Evolutionary conservation across 1,140 invertebrate genomes (phyloP), one percentile per base, ranked within the genome.

Genomic region (Caerostris extrusa): DNA sequence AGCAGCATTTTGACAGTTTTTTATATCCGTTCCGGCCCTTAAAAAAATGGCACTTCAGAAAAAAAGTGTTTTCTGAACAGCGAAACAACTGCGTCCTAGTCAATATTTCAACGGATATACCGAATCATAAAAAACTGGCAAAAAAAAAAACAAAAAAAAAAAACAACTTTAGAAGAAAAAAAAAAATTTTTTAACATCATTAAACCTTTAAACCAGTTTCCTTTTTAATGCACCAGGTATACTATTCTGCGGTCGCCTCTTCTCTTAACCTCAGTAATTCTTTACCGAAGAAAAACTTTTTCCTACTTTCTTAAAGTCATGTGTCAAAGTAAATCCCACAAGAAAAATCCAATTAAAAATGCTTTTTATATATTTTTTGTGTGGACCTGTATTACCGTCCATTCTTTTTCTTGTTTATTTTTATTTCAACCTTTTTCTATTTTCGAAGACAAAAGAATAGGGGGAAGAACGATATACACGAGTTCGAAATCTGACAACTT

Each of bases 321-420:
- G 88, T 90, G 64, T 89, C 87, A 89, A 90, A 90, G n/a, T 90
- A 90, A 90, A 90, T n/a, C 88, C 88, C 88, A 34, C 7, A 71
- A n/a, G 64, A 71, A 85, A 87, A 90, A 90, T 90, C 88, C 88
- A 90, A 90, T 90, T 90, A 90, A 90, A 90, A 88, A 58, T 56
- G 12, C 71, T 58, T 85, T 85, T 34, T 34, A 34, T 34, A 34
- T 34, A 34, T 34, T 34, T 34, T 85, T 6, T 85, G 50, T 58
- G 12, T 85, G 53, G n/a, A 19, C 71, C 34, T n/a, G 71, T 81
- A 19, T 50, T 81, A n/a, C 71, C n/a, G 50, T 5, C 34, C 34
- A 34, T 34, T 17, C 34, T 88, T 88, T 87, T 64, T 5, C 14
- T 3, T 17, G 8, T 64, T 57, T 5, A 17, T 17, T 17, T 64